A percentile compares a stretch with the other conserved stretches of the same genome.
Evolutionary conservation across 92 coral and sea anemone species (phyloP).

Genomic region (Metridium senile): DNA sequence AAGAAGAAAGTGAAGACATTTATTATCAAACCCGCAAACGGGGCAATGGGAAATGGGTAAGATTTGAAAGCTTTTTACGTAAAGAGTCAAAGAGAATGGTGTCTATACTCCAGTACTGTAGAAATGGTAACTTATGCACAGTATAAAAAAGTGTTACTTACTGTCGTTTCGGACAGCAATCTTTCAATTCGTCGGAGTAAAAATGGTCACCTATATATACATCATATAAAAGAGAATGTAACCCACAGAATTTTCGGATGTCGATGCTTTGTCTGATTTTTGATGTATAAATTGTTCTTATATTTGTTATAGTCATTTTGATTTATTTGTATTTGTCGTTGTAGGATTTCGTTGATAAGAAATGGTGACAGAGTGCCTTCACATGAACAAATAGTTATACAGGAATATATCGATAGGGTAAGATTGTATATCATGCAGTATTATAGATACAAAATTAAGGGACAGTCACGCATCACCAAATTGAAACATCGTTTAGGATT

Average conservation of each 20-base stretch:
- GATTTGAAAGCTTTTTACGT: background rate
- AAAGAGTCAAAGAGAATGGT: background rate
- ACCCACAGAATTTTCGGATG: too few relatives aligned
- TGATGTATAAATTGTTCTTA: too few relatives aligned
- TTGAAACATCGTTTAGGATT: too few relatives aligned
- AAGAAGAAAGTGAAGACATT: conserved; percentile 79
- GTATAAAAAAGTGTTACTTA: too few relatives aligned
- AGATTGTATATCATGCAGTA: background rate
- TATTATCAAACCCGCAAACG: conserved; percentile 94
- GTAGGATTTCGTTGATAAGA: conserved; percentile 81
- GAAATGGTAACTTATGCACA: too few relatives aligned
- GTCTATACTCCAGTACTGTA: background rate
- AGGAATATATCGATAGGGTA: conserved; percentile 91
- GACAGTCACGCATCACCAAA: too few relatives aligned
- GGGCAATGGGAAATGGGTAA: conserved; percentile 99
- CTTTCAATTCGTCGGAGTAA: too few relatives aligned
- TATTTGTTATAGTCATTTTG: background rate
- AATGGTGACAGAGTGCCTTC: conserved; percentile 92
- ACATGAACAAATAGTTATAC: conserved; percentile 89
- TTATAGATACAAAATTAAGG: background rate
- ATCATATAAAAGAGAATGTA: too few relatives aligned
- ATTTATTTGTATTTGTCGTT: background rate
- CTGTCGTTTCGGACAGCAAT: too few relatives aligned
- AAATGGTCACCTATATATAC: too few relatives aligned
- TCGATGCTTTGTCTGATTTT: too few relatives aligned